phyloP scores from a whole-genome alignment of 2,113 vertebrate genomes.

The Ophiodon elongatus region DNA sequence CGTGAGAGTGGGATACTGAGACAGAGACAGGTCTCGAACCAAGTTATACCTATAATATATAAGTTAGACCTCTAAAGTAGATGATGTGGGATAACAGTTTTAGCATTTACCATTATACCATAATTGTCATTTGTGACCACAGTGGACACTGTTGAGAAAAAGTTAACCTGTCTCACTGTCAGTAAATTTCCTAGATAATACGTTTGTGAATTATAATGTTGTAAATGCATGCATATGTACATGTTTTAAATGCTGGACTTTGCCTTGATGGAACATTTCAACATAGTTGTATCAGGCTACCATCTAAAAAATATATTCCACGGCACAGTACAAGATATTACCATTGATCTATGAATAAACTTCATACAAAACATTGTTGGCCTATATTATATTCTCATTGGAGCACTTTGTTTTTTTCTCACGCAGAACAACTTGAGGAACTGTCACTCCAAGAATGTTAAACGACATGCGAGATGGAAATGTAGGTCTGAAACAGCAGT shows the following conservation, averaged over 20 bases:
- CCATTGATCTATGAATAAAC: background rate
- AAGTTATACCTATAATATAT: no score
- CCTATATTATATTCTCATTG: background rate
- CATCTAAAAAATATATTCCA: background rate
- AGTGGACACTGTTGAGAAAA: background rate
- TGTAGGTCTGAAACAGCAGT: background rate
- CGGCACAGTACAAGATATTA: background rate
- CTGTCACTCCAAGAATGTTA: background rate
- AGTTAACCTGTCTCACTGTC: no score
- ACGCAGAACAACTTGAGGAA: background rate
- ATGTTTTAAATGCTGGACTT: background rate
- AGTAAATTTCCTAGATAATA: background rate
- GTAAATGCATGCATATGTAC: background rate
- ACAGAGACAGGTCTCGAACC: no score
- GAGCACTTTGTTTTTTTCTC: conserved; percentile 23
- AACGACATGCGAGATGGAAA: background rate
- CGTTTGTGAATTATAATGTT: background rate
- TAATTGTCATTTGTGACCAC: no score
- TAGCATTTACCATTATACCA: no score
- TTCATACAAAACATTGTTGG: background rate
- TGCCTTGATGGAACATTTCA: background rate
- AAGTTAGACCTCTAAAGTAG: no score
- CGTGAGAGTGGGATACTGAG: no score
- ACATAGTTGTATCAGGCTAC: background rate
- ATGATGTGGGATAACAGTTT: no score